Evolutionary conservation across 2,888 invertebrate genomes (phyloP), one percentile per base, ranked within the genome.

Genomic region (Ecdyonurus torrentis): DNA sequence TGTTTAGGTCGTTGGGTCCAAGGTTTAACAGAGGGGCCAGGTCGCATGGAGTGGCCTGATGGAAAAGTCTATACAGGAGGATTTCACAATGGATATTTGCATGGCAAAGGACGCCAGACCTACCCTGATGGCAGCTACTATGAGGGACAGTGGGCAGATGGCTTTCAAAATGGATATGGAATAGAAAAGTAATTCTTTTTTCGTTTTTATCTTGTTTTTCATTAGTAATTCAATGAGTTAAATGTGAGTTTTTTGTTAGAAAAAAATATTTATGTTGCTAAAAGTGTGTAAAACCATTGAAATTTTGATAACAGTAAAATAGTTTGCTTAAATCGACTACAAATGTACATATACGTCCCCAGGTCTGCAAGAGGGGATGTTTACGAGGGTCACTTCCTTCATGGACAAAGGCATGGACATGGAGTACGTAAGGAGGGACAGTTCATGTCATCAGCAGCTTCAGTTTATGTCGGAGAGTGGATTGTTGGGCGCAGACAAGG

Each of bases 391-490:
- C 85, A 87, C 72, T 92, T 93, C 72, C 87, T 87, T 71, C 89
- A 92, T 69, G 91, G 91, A 0, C 77, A 82, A 61, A 84, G 88
- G 1, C 87, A 91, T 70, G 94, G 94, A 0, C 91, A 93, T 71
- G 94, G 94, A 0, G 83, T 87, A 63, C 81, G 87, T 66, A 86
- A 85, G 65, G 87, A 88, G 70, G 90, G 91, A 23, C 85, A 86
- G 67, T 88, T 88, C 70, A 86, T 85, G 63, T 80, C 86, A 1
- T 83, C 85, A 1, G 79, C 83, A 1, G 87, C 88, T 0, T 86
- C 86, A 1, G 82, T 90, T 66, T 94, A 93, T 72, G 88, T 92
- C n/a, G 94, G 94, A 0, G 91, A 92, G 70, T 94, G 92, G 87
- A 78, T 81, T 18, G 79, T 78, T 61, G 91, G 92, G 22, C 80